Evolutionary conservation across 2,888 invertebrate genomes (phyloP), one percentile per base, ranked within the genome.

Genomic region (Cephus pulcher): DNA sequence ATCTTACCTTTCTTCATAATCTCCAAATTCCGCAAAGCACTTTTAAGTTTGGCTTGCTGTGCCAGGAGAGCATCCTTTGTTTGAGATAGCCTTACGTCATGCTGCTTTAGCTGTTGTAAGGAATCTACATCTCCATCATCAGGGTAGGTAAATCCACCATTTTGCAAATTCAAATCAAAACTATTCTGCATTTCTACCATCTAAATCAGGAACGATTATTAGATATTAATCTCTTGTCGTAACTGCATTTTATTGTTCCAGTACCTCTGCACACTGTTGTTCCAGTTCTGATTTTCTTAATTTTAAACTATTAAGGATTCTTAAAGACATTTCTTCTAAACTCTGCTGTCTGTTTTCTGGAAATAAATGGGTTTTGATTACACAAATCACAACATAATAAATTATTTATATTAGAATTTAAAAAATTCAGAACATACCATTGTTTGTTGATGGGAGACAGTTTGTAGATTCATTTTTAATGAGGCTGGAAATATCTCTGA

Each of bases 241-340:
- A 30, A 11, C 70, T 30, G 12, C 12, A 70, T 30, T 34, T 68
- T 68, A 35, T 69, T 32, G 81, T 40, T 40, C 4, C 40, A 15
- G 15, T 86, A 91, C 91, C 83, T 91, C 88, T 80, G 94, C 94
- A 92, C 94, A 95, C 86, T 95, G 94, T 78, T 94, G 94, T 81
- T 95, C 95, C 73, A 95, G 89, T 88, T 95, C 95, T 73, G 93
- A 94, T 87, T 95, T 95, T 85, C 95, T 95, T 89, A 95, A 93
- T 84, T 94, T 94, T 84, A 95, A 94, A 89, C 94, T 95, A 82
- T 94, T 95, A 68, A 95, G 94, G 78, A 96, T 90, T 90, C 95
- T 95, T 37, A 96, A 91, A 1, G 96, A 95, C 85, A 96, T 95
- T 89, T 97, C 96, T 88, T 97, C 96, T 83, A 97, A 92, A 87